Evolutionary conservation across 2,113 vertebrate species (phyloP).

Genomic region (Rhabdornis inornatus): DNA sequence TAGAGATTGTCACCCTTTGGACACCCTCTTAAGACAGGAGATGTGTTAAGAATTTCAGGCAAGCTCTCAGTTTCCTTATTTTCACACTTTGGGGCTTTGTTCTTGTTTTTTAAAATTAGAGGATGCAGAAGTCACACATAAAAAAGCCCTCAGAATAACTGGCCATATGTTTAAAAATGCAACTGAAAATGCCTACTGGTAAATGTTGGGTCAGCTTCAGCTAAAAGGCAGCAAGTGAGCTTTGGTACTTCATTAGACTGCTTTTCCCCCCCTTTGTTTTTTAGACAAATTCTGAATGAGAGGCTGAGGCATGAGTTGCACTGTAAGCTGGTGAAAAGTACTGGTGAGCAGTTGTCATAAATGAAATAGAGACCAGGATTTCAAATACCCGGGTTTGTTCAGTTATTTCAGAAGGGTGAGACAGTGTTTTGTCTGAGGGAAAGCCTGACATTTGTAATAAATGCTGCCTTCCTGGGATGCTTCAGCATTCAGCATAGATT

Average conservation of each 20-base stretch:
- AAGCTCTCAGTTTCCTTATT: neutral
- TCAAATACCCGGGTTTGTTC: neutral
- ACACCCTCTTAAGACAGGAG: neutral
- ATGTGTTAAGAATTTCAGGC: neutral
- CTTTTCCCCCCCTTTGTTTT: neutral
- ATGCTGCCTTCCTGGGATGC: neutral
- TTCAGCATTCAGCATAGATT: neutral
- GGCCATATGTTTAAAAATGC: neutral
- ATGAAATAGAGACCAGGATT: neutral
- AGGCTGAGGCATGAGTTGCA: neutral
- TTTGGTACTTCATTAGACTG: neutral
- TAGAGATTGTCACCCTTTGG: neutral
- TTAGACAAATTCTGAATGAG: neutral
- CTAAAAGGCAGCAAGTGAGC: neutral
- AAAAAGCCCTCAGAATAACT: neutral
- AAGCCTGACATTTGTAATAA: neutral
- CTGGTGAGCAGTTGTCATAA: neutral
- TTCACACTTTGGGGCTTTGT: neutral
- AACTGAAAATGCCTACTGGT: neutral
- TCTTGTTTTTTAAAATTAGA: neutral
- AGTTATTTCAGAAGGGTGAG: neutral
- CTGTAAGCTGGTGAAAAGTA: neutral
- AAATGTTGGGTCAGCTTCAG: neutral
- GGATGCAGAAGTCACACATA: neutral
- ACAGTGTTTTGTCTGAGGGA: neutral